Evolutionary conservation across 2,113 vertebrate species (phyloP).

Genomic region (Anguilla rostrata): DNA sequence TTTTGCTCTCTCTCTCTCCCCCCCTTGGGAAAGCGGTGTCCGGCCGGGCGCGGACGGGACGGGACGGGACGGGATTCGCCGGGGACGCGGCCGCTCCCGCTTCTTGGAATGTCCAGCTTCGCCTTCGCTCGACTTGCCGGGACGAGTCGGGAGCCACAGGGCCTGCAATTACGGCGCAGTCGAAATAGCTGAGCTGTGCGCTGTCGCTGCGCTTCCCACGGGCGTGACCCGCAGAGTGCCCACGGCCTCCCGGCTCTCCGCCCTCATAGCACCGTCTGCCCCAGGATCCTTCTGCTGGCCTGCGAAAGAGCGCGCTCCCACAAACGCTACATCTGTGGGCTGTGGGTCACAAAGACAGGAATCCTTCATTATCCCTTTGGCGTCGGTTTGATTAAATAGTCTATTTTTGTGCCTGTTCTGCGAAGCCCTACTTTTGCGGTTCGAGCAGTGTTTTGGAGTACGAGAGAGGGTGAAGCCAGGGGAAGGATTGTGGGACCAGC

Average conservation of each 20-base stretch:
- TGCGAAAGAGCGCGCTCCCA: constrained; percentile 10
- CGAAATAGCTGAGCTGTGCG: constrained; percentile 54
- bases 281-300: constrained; percentile 31
- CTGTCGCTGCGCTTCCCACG: constrained; percentile 56
- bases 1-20: constrained; percentile 21
- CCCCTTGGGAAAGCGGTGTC: constrained; percentile 40
- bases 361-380: constrained; percentile 59
- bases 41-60: constrained; percentile 39
- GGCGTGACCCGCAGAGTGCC: constrained; percentile 56
- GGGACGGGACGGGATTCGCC: constrained; percentile 10
- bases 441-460: constrained; percentile 23
- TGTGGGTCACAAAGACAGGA: constrained; percentile 32
- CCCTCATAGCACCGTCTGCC: constrained; percentile 56
- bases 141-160: constrained; percentile 49
- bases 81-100: constrained; percentile 41
- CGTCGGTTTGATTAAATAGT: constrained; percentile 42
- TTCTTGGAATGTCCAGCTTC: constrained; percentile 44
- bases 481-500: background rate
- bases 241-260: constrained; percentile 47
- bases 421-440: constrained; percentile 31
- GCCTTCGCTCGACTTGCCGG: constrained; percentile 41
- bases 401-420: constrained; percentile 47
- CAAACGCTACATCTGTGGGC: constrained; percentile 23
- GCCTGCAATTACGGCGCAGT: constrained; percentile 59
- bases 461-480: constrained; percentile 13